phyloP scores from a whole-genome alignment of 2,888 invertebrate species.

The Drosophila flavopinicola region DNA sequence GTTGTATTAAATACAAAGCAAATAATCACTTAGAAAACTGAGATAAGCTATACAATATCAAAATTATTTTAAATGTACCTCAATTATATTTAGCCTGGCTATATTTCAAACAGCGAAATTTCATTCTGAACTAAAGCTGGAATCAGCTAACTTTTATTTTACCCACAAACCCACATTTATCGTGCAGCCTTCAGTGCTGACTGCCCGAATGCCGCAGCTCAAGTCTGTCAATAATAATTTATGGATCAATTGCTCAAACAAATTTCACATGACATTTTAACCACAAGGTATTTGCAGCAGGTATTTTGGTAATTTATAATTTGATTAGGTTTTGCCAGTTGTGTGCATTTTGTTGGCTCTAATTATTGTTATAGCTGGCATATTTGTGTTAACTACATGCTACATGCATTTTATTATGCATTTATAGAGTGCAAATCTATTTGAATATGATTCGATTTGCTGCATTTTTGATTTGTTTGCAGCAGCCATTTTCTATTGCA shows the following conservation, averaged over 20 bases:
- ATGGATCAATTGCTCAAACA: constrained; percentile 18
- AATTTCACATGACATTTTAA: constrained; percentile 20
- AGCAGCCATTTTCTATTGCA: neutral
- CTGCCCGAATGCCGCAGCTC: neutral
- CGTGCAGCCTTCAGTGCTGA: neutral
- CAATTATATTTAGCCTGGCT: too few relatives aligned
- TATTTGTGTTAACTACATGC: neutral
- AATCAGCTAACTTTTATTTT: neutral
- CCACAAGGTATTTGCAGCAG: constrained; percentile 18
- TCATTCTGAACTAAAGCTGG: neutral
- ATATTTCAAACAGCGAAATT: too few relatives aligned
- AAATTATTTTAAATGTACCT: too few relatives aligned
- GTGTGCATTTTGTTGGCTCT: constrained; percentile 11
- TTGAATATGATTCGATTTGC: neutral
- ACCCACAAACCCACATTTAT: constrained; percentile 12
- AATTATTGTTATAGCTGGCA: neutral
- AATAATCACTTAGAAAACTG: too few relatives aligned
- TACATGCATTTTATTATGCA: neutral
- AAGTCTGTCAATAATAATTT: constrained; percentile 43
- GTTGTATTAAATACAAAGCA: too few relatives aligned
- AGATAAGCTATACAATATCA: too few relatives aligned
- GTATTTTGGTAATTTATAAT: constrained; percentile 46
- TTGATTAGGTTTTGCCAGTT: constrained; percentile 36
- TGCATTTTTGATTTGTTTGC: neutral
- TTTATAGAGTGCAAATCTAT: neutral